Evolutionary conservation across 2,888 invertebrate species (phyloP).

Genomic region (Stramonita haemastoma): DNA sequence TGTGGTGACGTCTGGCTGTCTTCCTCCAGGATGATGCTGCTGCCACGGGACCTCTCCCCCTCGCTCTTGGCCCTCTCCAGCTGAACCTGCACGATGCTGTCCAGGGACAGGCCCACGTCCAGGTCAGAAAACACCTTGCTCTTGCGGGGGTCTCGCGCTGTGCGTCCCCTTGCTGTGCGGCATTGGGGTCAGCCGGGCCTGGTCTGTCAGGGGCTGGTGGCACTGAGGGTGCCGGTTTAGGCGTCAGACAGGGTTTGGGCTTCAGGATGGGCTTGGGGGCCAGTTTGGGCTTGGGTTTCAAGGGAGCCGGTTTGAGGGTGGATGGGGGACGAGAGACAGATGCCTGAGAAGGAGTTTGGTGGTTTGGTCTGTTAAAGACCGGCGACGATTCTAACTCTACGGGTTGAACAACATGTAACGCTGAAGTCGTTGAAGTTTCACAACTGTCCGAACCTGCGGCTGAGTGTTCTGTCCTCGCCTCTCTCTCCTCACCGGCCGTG

Average conservation of each 20-base stretch:
- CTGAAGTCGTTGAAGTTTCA: conserved; percentile 13
- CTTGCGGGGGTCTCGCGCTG: neutral
- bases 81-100: conserved; percentile 56
- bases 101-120: conserved; percentile 53
- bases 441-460: neutral
- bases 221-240: conserved; percentile 52
- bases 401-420: neutral
- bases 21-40: conserved; percentile 35
- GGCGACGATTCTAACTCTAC: neutral
- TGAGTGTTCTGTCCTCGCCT: neutral
- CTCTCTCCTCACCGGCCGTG: neutral
- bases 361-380: neutral
- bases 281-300: conserved; percentile 49
- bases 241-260: conserved; percentile 58
- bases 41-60: conserved; percentile 48
- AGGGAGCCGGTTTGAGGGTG: conserved; percentile 37
- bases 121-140: conserved; percentile 50
- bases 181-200: neutral
- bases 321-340: neutral
- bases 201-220: neutral
- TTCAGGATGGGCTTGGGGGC: conserved; percentile 69
- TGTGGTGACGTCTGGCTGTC: neutral
- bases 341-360: neutral
- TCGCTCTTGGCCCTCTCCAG: conserved; percentile 54
- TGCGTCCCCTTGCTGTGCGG: neutral